phyloP scores from a whole-genome alignment of 2,113 vertebrate species.

The Elanoides forficatus region DNA sequence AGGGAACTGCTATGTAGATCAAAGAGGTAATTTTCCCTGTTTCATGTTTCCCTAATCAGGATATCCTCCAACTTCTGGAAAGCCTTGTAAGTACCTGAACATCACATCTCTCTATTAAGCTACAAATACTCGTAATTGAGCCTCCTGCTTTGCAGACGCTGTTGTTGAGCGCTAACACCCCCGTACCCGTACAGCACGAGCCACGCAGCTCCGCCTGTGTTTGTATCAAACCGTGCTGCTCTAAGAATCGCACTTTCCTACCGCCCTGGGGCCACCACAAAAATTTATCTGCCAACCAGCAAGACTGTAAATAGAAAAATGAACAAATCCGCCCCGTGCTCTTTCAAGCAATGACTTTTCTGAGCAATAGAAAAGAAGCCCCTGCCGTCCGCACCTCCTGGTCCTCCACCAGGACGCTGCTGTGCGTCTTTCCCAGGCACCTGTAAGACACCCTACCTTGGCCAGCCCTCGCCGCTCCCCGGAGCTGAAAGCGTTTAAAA shows the following conservation, averaged over 20 bases:
- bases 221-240: background rate
- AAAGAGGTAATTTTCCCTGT: background rate
- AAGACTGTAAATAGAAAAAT: background rate
- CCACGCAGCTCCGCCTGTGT: rapidly evolving
- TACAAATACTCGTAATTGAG: background rate
- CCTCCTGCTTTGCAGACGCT: background rate
- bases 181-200: rapidly evolving
- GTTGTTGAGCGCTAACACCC: background rate
- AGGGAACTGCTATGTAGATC: background rate
- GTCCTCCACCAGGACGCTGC: background rate
- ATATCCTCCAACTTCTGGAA: background rate
- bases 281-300: background rate
- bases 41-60: background rate
- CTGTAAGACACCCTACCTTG: background rate
- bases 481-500: background rate
- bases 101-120: background rate
- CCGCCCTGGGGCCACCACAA: background rate
- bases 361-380: background rate
- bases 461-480: background rate
- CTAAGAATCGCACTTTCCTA: background rate
- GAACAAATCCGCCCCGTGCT: rapidly evolving
- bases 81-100: background rate
- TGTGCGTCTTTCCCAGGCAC: background rate
- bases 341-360: background rate
- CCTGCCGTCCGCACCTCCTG: background rate